Evolutionary conservation across 2,888 invertebrate species (phyloP), one percentile per base, ranked within the genome.

Genomic region (Salticus scenicus): DNA sequence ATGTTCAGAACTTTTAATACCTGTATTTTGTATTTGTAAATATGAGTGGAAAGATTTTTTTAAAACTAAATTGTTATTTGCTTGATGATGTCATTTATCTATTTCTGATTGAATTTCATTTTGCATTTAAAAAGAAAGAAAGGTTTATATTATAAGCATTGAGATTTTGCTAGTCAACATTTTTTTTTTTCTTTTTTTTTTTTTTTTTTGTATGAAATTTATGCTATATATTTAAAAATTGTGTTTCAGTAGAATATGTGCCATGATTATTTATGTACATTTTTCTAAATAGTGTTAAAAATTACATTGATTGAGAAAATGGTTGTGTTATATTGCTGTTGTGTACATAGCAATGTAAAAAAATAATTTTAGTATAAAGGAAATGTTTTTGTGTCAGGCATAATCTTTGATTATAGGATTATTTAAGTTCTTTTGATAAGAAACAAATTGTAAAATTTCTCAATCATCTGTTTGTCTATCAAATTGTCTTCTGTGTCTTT

Each of bases 1-100:
- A 57, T 57, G 57, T 57, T 57, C 24, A 8, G 24, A 57, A 57
- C 57, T 57, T 57, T 57, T 57, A 57, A 57, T 57, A 57, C 57
- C 2, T 57, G 57, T 24, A 57, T 24, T 57, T 57, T 57, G 57
- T 47, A 47, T 17, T 14, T 47, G 42, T 57, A 57, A 57, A 57
- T 57, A 57, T 57, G 57, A 24, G 57, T 57, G 57, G 57, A 57
- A n/a, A 57, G 17, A 7, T 57, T 57, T 57, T 24, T 57, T 57
- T 57, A 24, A 24, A 57, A 57, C 24, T 20, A 57, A 57, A 57
- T 57, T 57, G 24, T 2, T 57, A 24, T 57, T 57, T 20, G 17
- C 20, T n/a, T n/a, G n/a, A n/a, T 57, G 12, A 57, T 57, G 57
- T 57, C 17, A 24, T 5, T 24, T 2, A 2, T 47, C 17, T 20